A percentile compares a stretch with the other conserved stretches of the same genome.
Evolutionary conservation across 2,888 invertebrate genomes (phyloP).

Genomic region (Carterocephalus palaemon): DNA sequence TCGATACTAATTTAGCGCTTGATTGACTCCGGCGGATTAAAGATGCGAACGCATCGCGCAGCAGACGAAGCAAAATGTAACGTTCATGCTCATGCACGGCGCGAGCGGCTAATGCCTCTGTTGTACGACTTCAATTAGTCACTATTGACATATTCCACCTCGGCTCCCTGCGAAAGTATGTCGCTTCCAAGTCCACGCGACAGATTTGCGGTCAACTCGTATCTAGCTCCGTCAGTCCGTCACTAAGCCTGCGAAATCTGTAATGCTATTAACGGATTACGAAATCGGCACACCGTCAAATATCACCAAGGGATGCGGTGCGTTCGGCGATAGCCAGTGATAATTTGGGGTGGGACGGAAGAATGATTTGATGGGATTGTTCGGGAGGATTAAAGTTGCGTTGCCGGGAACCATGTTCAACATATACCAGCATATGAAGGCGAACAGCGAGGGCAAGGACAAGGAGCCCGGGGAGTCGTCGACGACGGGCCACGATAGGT

Average conservation of each 20-base stretch:
- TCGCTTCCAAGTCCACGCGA: slow-evolving; percentile 25
- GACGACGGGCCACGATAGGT: slow-evolving; percentile 89
- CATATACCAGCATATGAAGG: slow-evolving; percentile 84
- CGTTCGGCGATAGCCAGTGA: slow-evolving; percentile 4
- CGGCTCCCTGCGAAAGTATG: slow-evolving; percentile 42
- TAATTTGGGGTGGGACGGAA: not conserved
- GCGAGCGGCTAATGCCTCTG: slow-evolving; percentile 50
- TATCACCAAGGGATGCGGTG: slow-evolving; percentile 19
- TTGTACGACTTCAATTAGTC: slow-evolving; percentile 68
- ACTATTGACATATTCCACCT: slow-evolving; percentile 57
- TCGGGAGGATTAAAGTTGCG: slow-evolving; percentile 21
- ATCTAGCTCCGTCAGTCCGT: slow-evolving; percentile 13
- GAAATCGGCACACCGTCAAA: slow-evolving; percentile 7
- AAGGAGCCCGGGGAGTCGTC: slow-evolving; percentile 77
- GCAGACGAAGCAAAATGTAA: slow-evolving; percentile 29
- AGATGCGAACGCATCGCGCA: slow-evolving; percentile 33
- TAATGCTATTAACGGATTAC: slow-evolving; percentile 22
- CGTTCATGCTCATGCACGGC: slow-evolving; percentile 39
- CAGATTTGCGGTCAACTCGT: slow-evolving; percentile 13
- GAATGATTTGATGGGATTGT: slow-evolving; percentile 4
- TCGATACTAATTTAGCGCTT: slow-evolving; percentile 11
- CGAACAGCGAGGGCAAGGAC: slow-evolving; percentile 71
- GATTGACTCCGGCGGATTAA: slow-evolving; percentile 44
- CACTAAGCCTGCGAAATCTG: slow-evolving; percentile 21
- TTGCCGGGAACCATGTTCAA: slow-evolving; percentile 83